Evolutionary conservation across 2,797 vertebrate species (phyloP), one percentile per base, ranked within the genome.

Genomic region (Pseudopleuronectes americanus): DNA sequence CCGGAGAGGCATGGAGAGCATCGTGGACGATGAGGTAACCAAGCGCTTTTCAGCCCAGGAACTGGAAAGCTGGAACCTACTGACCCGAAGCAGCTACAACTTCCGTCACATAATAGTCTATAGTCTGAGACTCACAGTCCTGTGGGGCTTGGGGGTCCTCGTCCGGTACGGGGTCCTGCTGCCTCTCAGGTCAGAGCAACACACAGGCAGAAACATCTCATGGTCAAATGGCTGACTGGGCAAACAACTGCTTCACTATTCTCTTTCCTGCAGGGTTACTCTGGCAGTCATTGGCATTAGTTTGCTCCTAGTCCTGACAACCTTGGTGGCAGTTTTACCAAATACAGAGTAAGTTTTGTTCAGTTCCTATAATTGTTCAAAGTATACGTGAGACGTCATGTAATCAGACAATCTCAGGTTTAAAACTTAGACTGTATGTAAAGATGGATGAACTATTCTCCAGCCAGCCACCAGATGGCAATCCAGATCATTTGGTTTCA

Each of bases 21-120:
- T 98, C 43, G 95, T 97, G 92, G 96, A 99, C 0, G 97, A 98
- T 7, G 96, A 99, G 81, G 96, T 99, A 93, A 98, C 96, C 72
- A 97, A 97, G 77, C 91, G 96, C 61, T 98, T 99, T 83, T 96
- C 96, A 0, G 95, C 95, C 0, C 96, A 97, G 85, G 96, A 99
- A 81, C 79, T 98, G 83, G 96, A 97, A 86, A 96, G 95, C 68
- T 99, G 97, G 97, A 98, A 99, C 86, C 86, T 98, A 70, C 93
- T 98, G 89, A 98, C 96, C 54, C 94, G 97, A 75, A 98, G 95
- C 91, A 97, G 96, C 90, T 96, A 95, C 84, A 97, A 96, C 90
- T 97, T 98, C 88, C 95, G 95, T 28, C 95, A 97, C 6, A 96
- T 97, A 84, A 97, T n/a, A n/a, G n/a, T n/a, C n/a, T n/a, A n/a